phyloP scores from a whole-genome alignment of 2,113 vertebrate species.

The Scopus umbretta region DNA sequence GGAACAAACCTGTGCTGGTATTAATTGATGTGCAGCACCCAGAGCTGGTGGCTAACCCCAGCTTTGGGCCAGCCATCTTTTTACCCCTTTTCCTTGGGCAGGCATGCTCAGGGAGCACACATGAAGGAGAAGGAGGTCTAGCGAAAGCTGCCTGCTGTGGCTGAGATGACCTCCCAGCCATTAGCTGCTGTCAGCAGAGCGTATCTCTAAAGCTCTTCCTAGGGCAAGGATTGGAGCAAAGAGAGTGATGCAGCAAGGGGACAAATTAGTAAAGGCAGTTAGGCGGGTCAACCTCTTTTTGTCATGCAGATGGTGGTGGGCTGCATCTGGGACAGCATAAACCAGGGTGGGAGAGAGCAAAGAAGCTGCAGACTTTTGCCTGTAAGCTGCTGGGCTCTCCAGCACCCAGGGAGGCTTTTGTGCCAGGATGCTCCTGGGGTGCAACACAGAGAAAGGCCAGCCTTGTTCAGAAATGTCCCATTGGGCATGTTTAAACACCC shows the following conservation, averaged over 20 bases:
- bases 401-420: not conserved
- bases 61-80: not conserved
- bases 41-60: not conserved
- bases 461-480: not conserved
- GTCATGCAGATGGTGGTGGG: not conserved
- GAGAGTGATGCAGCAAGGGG: not conserved
- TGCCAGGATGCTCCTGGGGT: not conserved
- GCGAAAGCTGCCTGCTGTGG: not conserved
- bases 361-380: not conserved
- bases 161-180: not conserved
- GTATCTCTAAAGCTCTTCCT: not conserved
- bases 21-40: not conserved
- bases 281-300: not conserved
- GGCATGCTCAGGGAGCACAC: not conserved
- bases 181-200: not conserved
- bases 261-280: not conserved
- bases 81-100: not conserved
- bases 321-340: not conserved
- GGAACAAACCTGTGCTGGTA: not conserved
- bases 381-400: not conserved
- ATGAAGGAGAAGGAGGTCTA: not conserved
- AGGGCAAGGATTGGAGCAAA: not conserved
- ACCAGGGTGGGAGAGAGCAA: accelerated
- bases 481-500: not conserved
- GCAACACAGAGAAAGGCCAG: not conserved